Evolutionary conservation across 2,888 invertebrate species (phyloP).

Genomic region (Ornithoptera alexandrae): DNA sequence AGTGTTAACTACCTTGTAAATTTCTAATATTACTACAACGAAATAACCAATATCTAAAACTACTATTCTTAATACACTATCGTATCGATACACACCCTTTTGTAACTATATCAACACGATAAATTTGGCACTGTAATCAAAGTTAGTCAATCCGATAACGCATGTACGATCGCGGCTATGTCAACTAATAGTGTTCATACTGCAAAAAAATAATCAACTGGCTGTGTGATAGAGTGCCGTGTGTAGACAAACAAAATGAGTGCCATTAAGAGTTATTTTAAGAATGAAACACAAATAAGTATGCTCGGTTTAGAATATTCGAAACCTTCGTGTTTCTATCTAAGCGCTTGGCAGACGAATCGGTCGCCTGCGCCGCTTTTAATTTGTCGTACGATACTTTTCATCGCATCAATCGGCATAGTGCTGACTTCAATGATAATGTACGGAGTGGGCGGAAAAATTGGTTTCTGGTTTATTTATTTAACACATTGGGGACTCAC

Average conservation of each 20-base stretch:
- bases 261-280: conserved; percentile 60
- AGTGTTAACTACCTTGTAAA: too few relatives aligned
- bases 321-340: conserved; percentile 62
- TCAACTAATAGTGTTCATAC: conserved; percentile 31
- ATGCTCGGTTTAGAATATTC: conserved; percentile 61
- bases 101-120: conserved; percentile 7
- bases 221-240: neutral
- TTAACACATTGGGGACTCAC: conserved; percentile 78
- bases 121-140: conserved; percentile 28
- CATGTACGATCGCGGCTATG: conserved; percentile 23
- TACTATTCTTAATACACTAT: conserved; percentile 12
- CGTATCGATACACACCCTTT: conserved; percentile 25
- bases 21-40: too few relatives aligned
- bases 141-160: conserved; percentile 32
- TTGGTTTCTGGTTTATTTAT: conserved; percentile 73
- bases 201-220: neutral
- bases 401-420: conserved; percentile 56
- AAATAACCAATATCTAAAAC: neutral
- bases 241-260: conserved; percentile 45
- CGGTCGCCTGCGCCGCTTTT: conserved; percentile 63
- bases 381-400: conserved; percentile 59
- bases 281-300: conserved; percentile 51
- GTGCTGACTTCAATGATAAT: conserved; percentile 55
- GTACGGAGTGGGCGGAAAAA: conserved; percentile 49
- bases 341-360: conserved; percentile 68